Evolutionary conservation across 2,888 invertebrate genomes (phyloP).

Genomic region (Tryphoninae sp.): DNA sequence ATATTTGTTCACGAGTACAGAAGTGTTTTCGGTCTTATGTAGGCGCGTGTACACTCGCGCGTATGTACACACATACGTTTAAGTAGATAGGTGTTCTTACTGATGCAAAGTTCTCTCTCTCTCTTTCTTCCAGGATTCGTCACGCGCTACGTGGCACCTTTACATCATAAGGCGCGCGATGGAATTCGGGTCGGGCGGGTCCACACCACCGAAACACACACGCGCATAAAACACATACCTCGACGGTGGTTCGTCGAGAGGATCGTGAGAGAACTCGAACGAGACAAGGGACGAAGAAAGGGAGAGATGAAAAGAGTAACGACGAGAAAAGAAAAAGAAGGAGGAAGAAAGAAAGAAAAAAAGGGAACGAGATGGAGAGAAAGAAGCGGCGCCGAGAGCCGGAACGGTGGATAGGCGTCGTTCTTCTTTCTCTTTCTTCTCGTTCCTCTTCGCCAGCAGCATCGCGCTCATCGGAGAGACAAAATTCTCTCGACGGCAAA

Average conservation of each 20-base stretch:
- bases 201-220: slow-evolving; percentile 48
- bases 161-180: slow-evolving; percentile 51
- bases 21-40: too few species aligned
- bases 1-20: too few species aligned
- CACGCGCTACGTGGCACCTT: slow-evolving; percentile 60
- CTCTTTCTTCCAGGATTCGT: slow-evolving; percentile 44
- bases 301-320: slow-evolving; percentile 23
- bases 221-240: slow-evolving; percentile 27
- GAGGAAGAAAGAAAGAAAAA: slow-evolving; percentile 13
- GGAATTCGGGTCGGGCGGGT: slow-evolving; percentile 77
- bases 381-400: slow-evolving; percentile 62
- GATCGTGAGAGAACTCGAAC: slow-evolving; percentile 62
- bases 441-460: slow-evolving; percentile 2
- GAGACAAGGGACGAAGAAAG: slow-evolving; percentile 22
- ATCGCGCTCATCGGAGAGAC: slow-evolving; percentile 40
- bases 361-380: slow-evolving; percentile 30
- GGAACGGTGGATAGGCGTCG: slow-evolving; percentile 62
- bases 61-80: background rate
- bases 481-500: slow-evolving; percentile 48
- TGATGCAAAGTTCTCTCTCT: background rate
- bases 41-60: background rate
- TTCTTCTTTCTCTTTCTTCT: slow-evolving; percentile 26
- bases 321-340: slow-evolving; percentile 8
- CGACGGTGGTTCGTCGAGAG: slow-evolving; percentile 27
- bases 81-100: background rate